phyloP scores from a whole-genome alignment of 1,140 invertebrate species.

The Caerostris extrusa region DNA sequence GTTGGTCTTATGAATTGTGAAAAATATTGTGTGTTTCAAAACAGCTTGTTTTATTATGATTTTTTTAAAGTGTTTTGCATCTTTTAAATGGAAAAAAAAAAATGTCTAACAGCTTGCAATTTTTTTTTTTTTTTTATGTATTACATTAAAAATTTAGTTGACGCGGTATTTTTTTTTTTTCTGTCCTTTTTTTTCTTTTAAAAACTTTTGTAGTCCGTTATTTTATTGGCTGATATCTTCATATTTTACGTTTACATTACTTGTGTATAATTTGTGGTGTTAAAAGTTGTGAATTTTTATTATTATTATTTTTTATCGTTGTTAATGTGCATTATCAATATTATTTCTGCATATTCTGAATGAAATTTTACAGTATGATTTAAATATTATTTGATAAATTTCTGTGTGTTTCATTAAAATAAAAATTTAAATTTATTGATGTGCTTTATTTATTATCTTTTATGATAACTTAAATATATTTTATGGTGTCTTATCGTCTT shows the following conservation, averaged over 20 bases:
- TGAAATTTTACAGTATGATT: background rate
- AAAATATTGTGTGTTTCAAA: background rate
- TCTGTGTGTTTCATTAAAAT: background rate
- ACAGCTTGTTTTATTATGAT: background rate
- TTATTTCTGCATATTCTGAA: background rate
- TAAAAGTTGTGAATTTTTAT: background rate
- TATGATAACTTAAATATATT: background rate
- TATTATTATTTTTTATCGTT: background rate
- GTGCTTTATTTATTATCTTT: background rate
- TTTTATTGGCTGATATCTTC: background rate
- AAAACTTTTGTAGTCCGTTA: background rate
- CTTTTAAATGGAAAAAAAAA: background rate
- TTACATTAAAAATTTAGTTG: background rate
- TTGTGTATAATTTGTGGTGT: background rate
- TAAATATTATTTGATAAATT: background rate
- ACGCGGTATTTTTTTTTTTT: background rate
- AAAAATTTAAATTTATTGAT: background rate
- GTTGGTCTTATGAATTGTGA: background rate
- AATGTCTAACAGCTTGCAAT: background rate
- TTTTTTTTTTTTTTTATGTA: background rate
- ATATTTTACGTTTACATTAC: background rate
- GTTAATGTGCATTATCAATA: background rate
- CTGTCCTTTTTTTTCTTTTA: background rate
- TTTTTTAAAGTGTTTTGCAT: background rate
- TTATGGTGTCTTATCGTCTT: background rate